Conservation (phyloP, 1,140 invertebrate genomes). For the Pseudomyrmex gracilis region DNA sequence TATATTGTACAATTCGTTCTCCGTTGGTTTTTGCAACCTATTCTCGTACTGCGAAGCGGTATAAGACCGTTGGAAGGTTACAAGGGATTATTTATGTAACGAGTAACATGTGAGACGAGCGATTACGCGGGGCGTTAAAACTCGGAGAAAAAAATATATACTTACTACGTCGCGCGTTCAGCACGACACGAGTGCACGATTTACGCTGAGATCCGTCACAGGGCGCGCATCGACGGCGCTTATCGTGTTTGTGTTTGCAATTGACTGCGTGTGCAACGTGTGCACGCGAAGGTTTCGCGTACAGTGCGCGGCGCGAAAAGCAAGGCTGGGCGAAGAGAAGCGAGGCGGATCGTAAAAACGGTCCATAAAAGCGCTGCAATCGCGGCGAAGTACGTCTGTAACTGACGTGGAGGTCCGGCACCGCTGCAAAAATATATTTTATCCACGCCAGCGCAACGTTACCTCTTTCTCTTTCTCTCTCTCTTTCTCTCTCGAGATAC, state of each 20-base stretch:
- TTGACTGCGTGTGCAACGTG: conserved; percentile 58
- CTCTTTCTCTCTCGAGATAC: conserved; percentile 22
- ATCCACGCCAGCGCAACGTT: conserved; percentile 66
- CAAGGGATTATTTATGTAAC: conserved; percentile 46
- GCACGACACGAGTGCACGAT: conserved; percentile 24
- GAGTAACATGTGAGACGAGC: conserved; percentile 1
- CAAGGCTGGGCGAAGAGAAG: background rate
- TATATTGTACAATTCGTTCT: conserved; percentile 22
- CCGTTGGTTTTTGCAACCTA: background rate
- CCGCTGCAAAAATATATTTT: conserved; percentile 76
- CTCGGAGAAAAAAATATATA: conserved; percentile 20
- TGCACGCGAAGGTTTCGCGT: conserved; percentile 57
- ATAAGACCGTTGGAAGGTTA: background rate
- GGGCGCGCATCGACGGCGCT: conserved; percentile 50
- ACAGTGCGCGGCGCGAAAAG: conserved; percentile 31
- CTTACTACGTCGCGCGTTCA: background rate
- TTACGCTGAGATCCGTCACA: conserved; percentile 45
- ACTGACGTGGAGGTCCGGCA: conserved; percentile 75
- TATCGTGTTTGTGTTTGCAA: conserved; percentile 60
- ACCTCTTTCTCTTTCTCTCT: background rate
- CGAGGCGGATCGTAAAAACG: conserved; percentile 76
- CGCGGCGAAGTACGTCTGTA: conserved; percentile 75
- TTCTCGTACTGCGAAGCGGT: background rate
- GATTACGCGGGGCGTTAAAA: conserved; percentile 29
- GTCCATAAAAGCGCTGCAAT: conserved; percentile 78